These are phyloP conservation scores for Creontiades dilutus DNA, from an alignment of 2,888 invertebrate genomes.

Conservation along the genomic window DNA sequence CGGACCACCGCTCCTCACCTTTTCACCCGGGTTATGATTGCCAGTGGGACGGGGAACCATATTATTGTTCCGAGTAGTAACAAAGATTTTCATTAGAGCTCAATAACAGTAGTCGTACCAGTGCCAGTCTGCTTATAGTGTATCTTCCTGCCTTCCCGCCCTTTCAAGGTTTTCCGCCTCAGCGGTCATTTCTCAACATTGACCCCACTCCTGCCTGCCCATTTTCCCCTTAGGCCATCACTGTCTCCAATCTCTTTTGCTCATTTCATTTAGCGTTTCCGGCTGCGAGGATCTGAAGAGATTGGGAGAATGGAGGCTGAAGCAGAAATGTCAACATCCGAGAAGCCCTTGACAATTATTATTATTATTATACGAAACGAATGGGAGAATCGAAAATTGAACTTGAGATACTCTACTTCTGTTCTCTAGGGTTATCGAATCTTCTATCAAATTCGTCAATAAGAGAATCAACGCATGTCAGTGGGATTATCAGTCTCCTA, in stretches of 20 bases:
- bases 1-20: not conserved
- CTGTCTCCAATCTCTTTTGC: slow-evolving; percentile 13
- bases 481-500: too few species aligned
- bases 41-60: not conserved
- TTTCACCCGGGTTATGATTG: slow-evolving; percentile 30
- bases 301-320: not conserved
- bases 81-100: slow-evolving; percentile 64
- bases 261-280: slow-evolving; percentile 21
- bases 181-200: slow-evolving; percentile 41
- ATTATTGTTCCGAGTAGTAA: slow-evolving; percentile 58
- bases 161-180: slow-evolving; percentile 8
- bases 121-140: slow-evolving; percentile 39
- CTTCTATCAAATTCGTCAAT: too few species aligned
- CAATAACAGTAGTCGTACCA: slow-evolving; percentile 53
- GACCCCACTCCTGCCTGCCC: not conserved
- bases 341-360: not conserved
- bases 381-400: too few species aligned
- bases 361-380: too few species aligned
- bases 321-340: not conserved
- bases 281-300: not conserved
- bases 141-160: not conserved
- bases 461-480: too few species aligned
- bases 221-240: slow-evolving; percentile 1
- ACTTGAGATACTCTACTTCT: too few species aligned
- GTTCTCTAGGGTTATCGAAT: too few species aligned